Conservation (phyloP, 2,113 vertebrate genomes). For the Nycticebus coucang region DNA sequence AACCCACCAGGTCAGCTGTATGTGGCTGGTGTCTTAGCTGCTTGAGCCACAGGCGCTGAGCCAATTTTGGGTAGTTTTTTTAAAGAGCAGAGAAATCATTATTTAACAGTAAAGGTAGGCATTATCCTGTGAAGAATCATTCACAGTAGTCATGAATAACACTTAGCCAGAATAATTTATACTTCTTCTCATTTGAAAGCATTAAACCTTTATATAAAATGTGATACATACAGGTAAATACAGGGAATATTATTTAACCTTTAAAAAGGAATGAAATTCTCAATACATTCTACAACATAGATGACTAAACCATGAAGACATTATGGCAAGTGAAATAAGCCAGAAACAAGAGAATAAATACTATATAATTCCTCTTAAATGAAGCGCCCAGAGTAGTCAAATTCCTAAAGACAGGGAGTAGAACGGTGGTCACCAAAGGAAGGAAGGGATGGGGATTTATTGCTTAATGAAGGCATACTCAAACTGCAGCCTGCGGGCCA, state of each 20-base stretch:
- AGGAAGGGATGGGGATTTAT: background rate
- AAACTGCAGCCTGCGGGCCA: too few species aligned
- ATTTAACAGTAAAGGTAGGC: constrained; percentile 1
- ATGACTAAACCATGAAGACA: constrained; percentile 3
- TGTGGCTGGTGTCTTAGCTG: too few species aligned
- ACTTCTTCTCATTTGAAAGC: background rate
- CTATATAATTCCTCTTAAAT: background rate
- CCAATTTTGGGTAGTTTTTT: constrained; percentile 39
- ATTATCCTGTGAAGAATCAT: constrained; percentile 23
- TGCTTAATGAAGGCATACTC: background rate
- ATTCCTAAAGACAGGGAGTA: constrained; percentile 5
- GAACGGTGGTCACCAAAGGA: background rate
- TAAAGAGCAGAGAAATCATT: background rate
- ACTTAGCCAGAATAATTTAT: constrained; percentile 35
- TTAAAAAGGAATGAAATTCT: constrained; percentile 10
- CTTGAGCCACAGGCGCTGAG: too few species aligned
- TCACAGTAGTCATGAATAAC: constrained; percentile 1
- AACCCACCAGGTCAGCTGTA: too few species aligned
- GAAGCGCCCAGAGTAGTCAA: background rate
- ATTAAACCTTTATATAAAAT: background rate
- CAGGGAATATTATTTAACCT: background rate
- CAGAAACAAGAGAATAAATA: background rate
- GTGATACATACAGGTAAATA: background rate
- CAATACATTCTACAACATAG: background rate
- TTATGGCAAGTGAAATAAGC: background rate